A percentile compares a stretch with the other conserved stretches of the same genome.
phyloP scores from a whole-genome alignment of 2,797 vertebrate species.

The Gymnoscopelus braueri region DNA sequence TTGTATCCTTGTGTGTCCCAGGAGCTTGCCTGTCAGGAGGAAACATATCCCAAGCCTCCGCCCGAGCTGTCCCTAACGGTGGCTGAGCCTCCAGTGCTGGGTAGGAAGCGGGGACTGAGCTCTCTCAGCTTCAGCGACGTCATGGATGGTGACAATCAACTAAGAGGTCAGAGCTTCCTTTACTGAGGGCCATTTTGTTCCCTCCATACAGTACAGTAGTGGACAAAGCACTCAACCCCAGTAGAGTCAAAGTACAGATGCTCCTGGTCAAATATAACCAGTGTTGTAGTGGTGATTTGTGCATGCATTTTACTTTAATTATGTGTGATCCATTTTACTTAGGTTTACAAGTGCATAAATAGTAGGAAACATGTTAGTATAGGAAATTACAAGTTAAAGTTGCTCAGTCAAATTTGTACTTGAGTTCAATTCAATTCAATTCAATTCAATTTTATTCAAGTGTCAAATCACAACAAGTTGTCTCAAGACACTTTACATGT shows the following conservation, averaged over 20 bases:
- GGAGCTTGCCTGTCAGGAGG: constrained; percentile 64
- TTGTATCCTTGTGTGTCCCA: constrained; percentile 34
- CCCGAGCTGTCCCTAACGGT: constrained; percentile 79
- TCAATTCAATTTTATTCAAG: too few species aligned
- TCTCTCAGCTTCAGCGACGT: constrained; percentile 94
- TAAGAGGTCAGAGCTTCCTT: constrained; percentile 32
- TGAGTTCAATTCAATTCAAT: too few species aligned
- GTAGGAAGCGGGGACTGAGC: constrained; percentile 90
- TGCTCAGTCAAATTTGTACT: too few species aligned
- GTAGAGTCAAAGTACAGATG: too few species aligned
- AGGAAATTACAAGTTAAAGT: too few species aligned
- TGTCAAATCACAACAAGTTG: too few species aligned
- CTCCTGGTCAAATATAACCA: not conserved
- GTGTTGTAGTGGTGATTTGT: not conserved
- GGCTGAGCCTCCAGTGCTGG: constrained; percentile 74
- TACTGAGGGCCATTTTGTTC: constrained; percentile 17
- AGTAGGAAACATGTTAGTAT: too few species aligned
- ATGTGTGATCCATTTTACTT: too few species aligned
- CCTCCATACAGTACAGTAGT: not conserved
- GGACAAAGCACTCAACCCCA: too few species aligned
- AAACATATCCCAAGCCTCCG: constrained; percentile 77
- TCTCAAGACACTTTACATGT: too few species aligned
- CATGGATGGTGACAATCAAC: constrained; percentile 87
- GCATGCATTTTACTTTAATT: too few species aligned
- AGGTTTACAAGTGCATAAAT: too few species aligned